phyloP scores from a whole-genome alignment of 2,797 vertebrate genomes.

The Peromyscus aztecus region DNA sequence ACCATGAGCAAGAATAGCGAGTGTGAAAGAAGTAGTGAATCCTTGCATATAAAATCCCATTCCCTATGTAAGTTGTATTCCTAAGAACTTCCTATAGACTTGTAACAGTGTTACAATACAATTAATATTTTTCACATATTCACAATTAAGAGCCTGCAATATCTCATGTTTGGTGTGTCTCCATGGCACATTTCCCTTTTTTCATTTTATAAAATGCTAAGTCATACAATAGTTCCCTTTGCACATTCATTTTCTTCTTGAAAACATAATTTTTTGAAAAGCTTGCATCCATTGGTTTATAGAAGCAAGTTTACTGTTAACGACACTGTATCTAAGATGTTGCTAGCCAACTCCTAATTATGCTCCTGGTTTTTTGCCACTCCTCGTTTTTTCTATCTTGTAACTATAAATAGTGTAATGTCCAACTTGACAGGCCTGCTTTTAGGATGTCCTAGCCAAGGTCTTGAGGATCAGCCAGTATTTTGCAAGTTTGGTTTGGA shows the following conservation, averaged over 20 bases:
- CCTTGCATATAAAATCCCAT: neutral
- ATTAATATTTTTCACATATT: constrained; percentile 44
- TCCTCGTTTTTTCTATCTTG: constrained; percentile 63
- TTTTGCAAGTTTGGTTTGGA: constrained; percentile 69
- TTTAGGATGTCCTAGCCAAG: constrained; percentile 64
- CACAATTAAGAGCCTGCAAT: constrained; percentile 78
- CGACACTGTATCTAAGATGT: constrained; percentile 73
- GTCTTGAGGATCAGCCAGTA: constrained; percentile 61
- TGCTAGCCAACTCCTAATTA: constrained; percentile 79
- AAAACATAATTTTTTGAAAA: constrained; percentile 66
- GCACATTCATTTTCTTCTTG: constrained; percentile 73
- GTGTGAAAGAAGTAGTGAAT: neutral
- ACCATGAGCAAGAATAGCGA: neutral
- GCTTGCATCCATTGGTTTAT: constrained; percentile 73
- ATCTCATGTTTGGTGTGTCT: constrained; percentile 69
- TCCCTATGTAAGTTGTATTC: constrained; percentile 2
- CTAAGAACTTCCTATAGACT: constrained; percentile 19
- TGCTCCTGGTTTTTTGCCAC: constrained; percentile 61
- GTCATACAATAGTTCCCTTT: constrained; percentile 74
- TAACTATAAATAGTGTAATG: constrained; percentile 72
- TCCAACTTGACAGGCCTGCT: constrained; percentile 71
- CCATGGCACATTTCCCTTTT: constrained; percentile 72
- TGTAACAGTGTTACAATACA: constrained; percentile 36
- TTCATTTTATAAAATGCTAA: constrained; percentile 75
- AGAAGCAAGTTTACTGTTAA: constrained; percentile 77